Evolutionary conservation across 2,113 vertebrate genomes (phyloP).

Genomic region (Caloenas nicobarica): DNA sequence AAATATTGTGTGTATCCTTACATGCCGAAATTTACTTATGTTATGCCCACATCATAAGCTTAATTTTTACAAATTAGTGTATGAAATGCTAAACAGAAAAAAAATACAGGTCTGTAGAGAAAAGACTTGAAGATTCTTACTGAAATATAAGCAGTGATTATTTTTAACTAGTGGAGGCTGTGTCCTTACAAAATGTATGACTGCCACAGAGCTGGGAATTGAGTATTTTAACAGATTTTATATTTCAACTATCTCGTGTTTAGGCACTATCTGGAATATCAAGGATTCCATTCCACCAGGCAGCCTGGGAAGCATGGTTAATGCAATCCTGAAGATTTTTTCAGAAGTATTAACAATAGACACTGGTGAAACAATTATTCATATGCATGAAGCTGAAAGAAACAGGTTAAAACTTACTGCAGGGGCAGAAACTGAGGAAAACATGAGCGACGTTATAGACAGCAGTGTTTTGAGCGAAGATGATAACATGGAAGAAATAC

Average conservation of each 20-base stretch:
- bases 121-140: neutral
- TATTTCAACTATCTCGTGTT: neutral
- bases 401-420: slow-evolving; percentile 55
- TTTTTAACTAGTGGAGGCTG: neutral
- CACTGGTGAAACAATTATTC: slow-evolving; percentile 74
- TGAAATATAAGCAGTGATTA: neutral
- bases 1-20: neutral
- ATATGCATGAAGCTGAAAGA: slow-evolving; percentile 77
- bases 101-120: neutral
- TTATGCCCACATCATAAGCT: no score
- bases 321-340: slow-evolving; percentile 84
- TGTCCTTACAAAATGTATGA: neutral
- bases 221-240: neutral
- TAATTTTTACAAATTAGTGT: neutral
- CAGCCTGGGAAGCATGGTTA: slow-evolving; percentile 85
- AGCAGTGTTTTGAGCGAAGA: slow-evolving; percentile 49
- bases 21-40: neutral
- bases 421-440: slow-evolving; percentile 66
- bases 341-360: slow-evolving; percentile 85
- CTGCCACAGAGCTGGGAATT: neutral
- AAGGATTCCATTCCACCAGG: slow-evolving; percentile 82
- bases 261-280: slow-evolving; percentile 89
- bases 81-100: neutral
- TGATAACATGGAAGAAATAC: slow-evolving; percentile 74
- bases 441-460: slow-evolving; percentile 1